Conservation (phyloP, 2,797 vertebrate species). For the Stomatorhinus walkeri region DNA sequence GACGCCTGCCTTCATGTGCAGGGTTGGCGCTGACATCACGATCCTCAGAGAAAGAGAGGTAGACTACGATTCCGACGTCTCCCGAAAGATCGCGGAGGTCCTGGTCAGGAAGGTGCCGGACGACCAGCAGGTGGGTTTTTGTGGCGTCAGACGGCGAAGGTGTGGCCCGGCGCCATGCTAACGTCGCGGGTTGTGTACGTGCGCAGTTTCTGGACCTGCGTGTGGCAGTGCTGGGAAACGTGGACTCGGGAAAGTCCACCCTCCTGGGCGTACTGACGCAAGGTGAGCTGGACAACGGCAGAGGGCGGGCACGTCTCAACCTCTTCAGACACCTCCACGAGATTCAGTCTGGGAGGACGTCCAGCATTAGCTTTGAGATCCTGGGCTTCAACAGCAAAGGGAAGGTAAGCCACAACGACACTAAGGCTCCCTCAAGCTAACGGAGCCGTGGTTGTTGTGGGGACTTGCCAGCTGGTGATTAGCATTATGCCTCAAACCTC, state of each 20-base stretch:
- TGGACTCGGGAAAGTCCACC: conserved; percentile 92
- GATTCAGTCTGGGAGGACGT: conserved; percentile 91
- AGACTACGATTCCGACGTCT: conserved; percentile 76
- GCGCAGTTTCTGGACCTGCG: conserved; percentile 88
- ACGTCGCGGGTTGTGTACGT: conserved; percentile 1
- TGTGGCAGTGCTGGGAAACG: conserved; percentile 91
- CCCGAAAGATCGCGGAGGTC: conserved; percentile 86
- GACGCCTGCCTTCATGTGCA: conserved; percentile 37
- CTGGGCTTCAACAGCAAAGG: conserved; percentile 97
- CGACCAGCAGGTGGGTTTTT: conserved; percentile 78
- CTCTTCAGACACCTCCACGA: conserved; percentile 94
- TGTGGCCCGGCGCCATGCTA: neutral
- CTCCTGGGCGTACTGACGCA: conserved; percentile 89
- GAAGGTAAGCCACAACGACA: conserved; percentile 63
- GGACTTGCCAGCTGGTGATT: neutral
- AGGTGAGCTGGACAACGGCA: conserved; percentile 90
- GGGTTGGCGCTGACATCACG: conserved; percentile 90
- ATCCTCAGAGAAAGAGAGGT: conserved; percentile 85
- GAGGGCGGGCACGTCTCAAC: conserved; percentile 86
- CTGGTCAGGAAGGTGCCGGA: conserved; percentile 94
- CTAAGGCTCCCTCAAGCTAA: neutral
- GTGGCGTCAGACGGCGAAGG: neutral
- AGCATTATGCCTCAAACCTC: neutral
- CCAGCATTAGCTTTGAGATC: conserved; percentile 97
- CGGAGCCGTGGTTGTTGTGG: neutral